A percentile compares a stretch with the other conserved stretches of the same genome.
phyloP scores from a whole-genome alignment of 2,888 invertebrate genomes.

The Dromius quadrimaculatus region DNA sequence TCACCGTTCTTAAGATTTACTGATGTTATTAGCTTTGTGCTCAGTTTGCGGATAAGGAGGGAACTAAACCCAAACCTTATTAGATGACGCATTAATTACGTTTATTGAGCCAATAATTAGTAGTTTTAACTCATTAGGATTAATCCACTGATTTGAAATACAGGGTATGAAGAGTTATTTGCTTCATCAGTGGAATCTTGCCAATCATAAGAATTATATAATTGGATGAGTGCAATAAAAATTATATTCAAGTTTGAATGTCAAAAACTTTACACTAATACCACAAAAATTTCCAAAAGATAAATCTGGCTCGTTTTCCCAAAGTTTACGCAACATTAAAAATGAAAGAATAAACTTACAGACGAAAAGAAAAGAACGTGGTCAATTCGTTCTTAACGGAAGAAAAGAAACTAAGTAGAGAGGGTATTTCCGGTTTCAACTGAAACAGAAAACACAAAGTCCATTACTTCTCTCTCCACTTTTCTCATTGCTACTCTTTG shows the following conservation, averaged over 20 bases:
- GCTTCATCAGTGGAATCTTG: too few species aligned
- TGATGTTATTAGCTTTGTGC: slow-evolving; percentile 19
- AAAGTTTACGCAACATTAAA: slow-evolving; percentile 32
- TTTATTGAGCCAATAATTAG: slow-evolving; percentile 32
- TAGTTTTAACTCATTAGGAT: too few species aligned
- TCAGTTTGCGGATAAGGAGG: background rate
- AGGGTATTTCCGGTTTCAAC: slow-evolving; percentile 22
- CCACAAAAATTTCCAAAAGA: slow-evolving; percentile 25
- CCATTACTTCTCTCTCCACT: slow-evolving; percentile 12
- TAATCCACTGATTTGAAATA: too few species aligned
- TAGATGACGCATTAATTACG: slow-evolving; percentile 31
- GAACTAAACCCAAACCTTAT: slow-evolving; percentile 21
- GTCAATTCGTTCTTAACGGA: background rate
- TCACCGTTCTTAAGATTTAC: too few species aligned
- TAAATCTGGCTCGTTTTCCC: slow-evolving; percentile 27
- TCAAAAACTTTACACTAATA: too few species aligned
- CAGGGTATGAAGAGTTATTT: too few species aligned
- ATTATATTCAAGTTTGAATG: too few species aligned
- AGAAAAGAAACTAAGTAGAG: background rate
- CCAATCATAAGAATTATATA: too few species aligned
- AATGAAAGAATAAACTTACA: slow-evolving; percentile 34
- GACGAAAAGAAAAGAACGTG: slow-evolving; percentile 4
- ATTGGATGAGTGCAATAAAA: too few species aligned
- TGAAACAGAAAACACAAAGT: slow-evolving; percentile 36
- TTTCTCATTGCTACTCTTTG: too few species aligned